phyloP scores from a whole-genome alignment of 2,888 invertebrate genomes.

The Nomada flava region DNA sequence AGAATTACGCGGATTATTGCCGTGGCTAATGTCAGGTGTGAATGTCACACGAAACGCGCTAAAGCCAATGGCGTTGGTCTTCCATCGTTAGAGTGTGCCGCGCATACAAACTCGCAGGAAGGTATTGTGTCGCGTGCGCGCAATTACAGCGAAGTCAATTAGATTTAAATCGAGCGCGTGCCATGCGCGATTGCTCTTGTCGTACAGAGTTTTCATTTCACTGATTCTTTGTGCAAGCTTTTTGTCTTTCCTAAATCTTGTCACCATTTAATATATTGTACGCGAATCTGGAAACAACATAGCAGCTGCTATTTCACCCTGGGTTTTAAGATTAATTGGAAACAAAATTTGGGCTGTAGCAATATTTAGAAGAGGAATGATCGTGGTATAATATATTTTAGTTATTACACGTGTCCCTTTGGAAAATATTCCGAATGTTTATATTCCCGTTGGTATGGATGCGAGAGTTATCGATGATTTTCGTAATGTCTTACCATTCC shows the following conservation, averaged over 20 bases:
- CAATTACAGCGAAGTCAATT: conserved; percentile 50
- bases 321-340: too few species aligned
- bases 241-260: not conserved
- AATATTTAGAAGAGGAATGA: too few species aligned
- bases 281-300: too few species aligned
- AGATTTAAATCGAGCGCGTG: conserved; percentile 58
- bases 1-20: conserved; percentile 47
- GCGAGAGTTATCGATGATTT: not conserved
- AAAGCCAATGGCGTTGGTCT: conserved; percentile 69
- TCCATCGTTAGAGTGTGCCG: conserved; percentile 7
- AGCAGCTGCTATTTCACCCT: too few species aligned
- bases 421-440: too few species aligned
- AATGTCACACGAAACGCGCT: conserved; percentile 64
- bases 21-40: conserved; percentile 66
- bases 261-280: too few species aligned
- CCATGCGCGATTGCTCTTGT: conserved; percentile 3
- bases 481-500: not conserved
- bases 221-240: conserved; percentile 14
- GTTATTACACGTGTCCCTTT: not conserved
- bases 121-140: conserved; percentile 32
- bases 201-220: not conserved
- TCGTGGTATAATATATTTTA: too few species aligned
- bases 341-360: too few species aligned
- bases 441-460: not conserved
- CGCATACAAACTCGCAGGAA: not conserved